A percentile compares a stretch with the other conserved stretches of the same genome.
phyloP scores from a whole-genome alignment of 2,888 invertebrate species.

The Rosalia funebris region DNA sequence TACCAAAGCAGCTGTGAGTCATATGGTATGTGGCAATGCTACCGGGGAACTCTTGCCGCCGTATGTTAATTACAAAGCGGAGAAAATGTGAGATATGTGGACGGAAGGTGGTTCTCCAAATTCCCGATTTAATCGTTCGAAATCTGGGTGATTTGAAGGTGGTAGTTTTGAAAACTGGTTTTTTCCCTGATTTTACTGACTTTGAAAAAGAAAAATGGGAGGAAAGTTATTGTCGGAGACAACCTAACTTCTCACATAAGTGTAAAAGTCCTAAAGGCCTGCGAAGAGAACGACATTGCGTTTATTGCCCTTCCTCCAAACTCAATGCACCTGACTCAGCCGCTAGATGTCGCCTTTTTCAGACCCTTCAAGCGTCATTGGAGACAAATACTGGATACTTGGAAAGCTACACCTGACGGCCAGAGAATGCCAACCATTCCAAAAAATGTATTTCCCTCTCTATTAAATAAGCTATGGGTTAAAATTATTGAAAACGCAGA shows the following conservation, averaged over 20 bases:
- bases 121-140: constrained; percentile 37
- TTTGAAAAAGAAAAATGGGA: constrained; percentile 31
- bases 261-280: constrained; percentile 23
- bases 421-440: too few species aligned
- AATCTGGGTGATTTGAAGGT: constrained; percentile 37
- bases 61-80: constrained; percentile 49
- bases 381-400: constrained; percentile 18
- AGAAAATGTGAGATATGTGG: constrained; percentile 46
- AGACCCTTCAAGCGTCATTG: constrained; percentile 26
- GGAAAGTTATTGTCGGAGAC: constrained; percentile 54
- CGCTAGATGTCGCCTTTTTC: constrained; percentile 27
- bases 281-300: constrained; percentile 50
- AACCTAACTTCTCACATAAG: constrained; percentile 35
- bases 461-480: too few species aligned
- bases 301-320: constrained; percentile 39
- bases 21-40: constrained; percentile 51
- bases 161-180: constrained; percentile 50
- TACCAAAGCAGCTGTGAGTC: constrained; percentile 45
- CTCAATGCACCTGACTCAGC: constrained; percentile 24
- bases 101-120: constrained; percentile 50
- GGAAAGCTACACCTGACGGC: too few species aligned
- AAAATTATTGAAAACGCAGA: constrained; percentile 16
- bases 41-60: constrained; percentile 46
- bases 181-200: constrained; percentile 40
- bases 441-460: constrained; percentile 22